A percentile compares a stretch with the other conserved stretches of the same genome.
Conservation (phyloP, 2,888 invertebrate species). For the Cosmorhoe ocellata region DNA sequence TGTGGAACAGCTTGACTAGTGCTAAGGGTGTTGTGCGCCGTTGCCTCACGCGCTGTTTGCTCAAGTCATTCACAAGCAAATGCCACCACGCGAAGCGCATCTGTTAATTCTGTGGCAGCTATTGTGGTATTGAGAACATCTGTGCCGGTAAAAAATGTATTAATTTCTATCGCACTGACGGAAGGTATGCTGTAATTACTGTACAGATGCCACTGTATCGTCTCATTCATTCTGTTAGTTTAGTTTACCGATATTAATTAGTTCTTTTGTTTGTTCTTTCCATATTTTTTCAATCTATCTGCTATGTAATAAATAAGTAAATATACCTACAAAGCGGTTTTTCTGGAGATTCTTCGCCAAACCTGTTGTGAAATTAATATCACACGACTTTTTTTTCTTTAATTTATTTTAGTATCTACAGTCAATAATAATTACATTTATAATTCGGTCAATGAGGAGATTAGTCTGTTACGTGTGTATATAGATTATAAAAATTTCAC, state of each 20-base stretch:
- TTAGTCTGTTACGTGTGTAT: too few species aligned
- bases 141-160: slow-evolving; percentile 60
- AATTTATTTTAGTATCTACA: too few species aligned
- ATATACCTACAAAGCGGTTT: too few species aligned
- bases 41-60: slow-evolving; percentile 56
- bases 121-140: slow-evolving; percentile 65
- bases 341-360: too few species aligned
- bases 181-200: slow-evolving; percentile 54
- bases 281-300: too few species aligned
- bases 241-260: background rate
- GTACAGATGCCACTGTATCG: slow-evolving; percentile 10
- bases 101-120: slow-evolving; percentile 52
- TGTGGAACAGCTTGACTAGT: background rate
- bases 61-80: slow-evolving; percentile 78
- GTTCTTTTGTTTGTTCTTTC: too few species aligned
- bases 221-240: background rate
- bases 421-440: too few species aligned
- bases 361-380: too few species aligned
- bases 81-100: slow-evolving; percentile 64
- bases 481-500: background rate
- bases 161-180: slow-evolving; percentile 44
- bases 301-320: too few species aligned
- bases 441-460: too few species aligned
- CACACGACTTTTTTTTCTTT: too few species aligned
- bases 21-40: background rate